These are phyloP conservation scores for Dynastes grantii DNA, from an alignment of 2,888 invertebrate genomes.

Conservation along the genomic window DNA sequence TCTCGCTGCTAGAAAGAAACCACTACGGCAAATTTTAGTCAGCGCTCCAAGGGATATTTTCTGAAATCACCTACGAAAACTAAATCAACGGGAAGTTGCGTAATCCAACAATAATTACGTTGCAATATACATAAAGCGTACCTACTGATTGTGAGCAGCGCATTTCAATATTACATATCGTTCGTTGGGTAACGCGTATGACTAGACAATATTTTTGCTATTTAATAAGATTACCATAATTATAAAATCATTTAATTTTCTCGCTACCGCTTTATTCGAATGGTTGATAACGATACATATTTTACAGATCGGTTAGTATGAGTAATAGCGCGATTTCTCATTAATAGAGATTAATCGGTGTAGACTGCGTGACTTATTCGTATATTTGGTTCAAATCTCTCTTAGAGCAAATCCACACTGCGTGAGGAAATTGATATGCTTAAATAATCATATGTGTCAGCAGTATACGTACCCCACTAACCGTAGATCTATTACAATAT, in stretches of 20 bases:
- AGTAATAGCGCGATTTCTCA: slow-evolving; percentile 26
- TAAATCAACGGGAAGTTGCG: slow-evolving; percentile 37
- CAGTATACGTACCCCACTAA: too few species aligned
- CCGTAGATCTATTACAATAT: too few species aligned
- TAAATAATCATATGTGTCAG: too few species aligned
- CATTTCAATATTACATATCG: slow-evolving; percentile 22
- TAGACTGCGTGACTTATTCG: slow-evolving; percentile 12
- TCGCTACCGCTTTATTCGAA: slow-evolving; percentile 19
- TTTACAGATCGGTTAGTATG: slow-evolving; percentile 22
- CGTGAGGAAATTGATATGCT: too few species aligned
- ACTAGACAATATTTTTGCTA: slow-evolving; percentile 27
- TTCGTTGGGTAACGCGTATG: slow-evolving; percentile 35
- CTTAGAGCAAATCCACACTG: background rate
- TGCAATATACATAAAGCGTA: slow-evolving; percentile 11
- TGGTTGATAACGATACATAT: slow-evolving; percentile 9
- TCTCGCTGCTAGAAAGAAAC: background rate
- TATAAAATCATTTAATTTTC: slow-evolving; percentile 43
- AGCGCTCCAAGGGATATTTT: slow-evolving; percentile 29
- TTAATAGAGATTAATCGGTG: slow-evolving; percentile 18
- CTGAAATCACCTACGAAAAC: slow-evolving; percentile 41
- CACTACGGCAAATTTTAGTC: slow-evolving; percentile 7
- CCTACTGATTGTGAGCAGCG: background rate
- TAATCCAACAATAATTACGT: slow-evolving; percentile 38
- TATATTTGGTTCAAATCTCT: background rate
- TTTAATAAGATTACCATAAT: slow-evolving; percentile 28